Conservation (phyloP, 2,888 invertebrate species). For the Nephrotoma guestfalica region DNA sequence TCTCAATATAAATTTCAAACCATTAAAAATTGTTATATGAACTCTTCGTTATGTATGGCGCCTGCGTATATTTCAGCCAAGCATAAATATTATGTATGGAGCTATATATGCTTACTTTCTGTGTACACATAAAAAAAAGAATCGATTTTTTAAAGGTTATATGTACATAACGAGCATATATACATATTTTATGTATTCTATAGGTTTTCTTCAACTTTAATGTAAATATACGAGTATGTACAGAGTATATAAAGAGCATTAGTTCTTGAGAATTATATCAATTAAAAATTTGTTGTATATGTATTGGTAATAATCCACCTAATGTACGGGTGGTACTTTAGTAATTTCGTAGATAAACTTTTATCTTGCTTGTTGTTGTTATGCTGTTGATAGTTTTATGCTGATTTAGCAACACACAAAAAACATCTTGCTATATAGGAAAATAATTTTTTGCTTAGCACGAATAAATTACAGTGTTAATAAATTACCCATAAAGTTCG, state of each 20-base stretch:
- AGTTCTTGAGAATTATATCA: neutral
- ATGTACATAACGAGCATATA: neutral
- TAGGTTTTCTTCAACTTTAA: neutral
- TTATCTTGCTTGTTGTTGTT: neutral
- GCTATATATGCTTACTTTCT: neutral
- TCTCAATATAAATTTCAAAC: neutral
- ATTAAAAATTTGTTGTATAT: neutral
- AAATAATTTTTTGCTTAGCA: neutral
- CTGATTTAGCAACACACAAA: neutral
- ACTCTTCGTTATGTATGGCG: neutral
- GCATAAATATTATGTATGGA: neutral
- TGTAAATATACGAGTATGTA: neutral
- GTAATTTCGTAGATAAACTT: neutral
- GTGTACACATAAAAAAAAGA: neutral
- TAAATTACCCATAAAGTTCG: neutral
- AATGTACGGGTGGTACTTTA: neutral
- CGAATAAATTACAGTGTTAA: neutral
- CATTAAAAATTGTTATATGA: neutral
- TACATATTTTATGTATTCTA: neutral
- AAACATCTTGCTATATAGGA: neutral
- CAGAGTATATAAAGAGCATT: neutral
- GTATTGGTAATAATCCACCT: neutral
- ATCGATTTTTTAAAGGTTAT: neutral
- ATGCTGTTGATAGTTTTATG: neutral
- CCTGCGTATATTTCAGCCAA: neutral